phyloP scores from a whole-genome alignment of 2,797 vertebrate genomes.

The Scolopax rusticola region DNA sequence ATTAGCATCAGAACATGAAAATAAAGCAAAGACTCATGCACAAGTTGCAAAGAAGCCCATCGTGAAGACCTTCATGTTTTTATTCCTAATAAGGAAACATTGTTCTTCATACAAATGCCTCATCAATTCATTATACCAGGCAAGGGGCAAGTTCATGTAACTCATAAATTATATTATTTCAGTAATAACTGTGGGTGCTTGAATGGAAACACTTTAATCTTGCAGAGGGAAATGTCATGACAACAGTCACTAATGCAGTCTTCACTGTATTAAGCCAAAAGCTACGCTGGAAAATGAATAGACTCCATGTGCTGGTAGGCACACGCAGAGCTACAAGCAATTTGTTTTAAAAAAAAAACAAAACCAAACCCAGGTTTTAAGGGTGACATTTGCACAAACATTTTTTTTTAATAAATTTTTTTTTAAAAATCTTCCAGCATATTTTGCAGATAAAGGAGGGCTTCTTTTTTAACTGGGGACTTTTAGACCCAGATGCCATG shows the following conservation, averaged over 20 bases:
- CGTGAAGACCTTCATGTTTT: background rate
- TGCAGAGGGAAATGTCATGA: conserved; percentile 55
- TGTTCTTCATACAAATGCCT: conserved; percentile 28
- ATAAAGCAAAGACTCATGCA: background rate
- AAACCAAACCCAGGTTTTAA: background rate
- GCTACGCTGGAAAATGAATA: background rate
- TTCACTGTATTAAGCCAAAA: conserved; percentile 45
- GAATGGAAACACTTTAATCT: conserved; percentile 63
- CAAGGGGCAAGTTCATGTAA: conserved; percentile 38
- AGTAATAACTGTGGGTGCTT: conserved; percentile 52
- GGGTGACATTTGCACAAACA: background rate
- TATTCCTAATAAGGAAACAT: conserved; percentile 10
- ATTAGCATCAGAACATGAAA: background rate
- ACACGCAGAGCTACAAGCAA: background rate
- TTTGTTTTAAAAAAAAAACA: background rate
- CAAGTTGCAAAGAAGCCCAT: background rate
- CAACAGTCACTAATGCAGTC: conserved; percentile 48
- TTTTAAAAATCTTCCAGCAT: background rate
- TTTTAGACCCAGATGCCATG: background rate
- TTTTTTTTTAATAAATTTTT: background rate
- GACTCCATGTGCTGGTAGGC: background rate
- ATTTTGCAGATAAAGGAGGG: background rate
- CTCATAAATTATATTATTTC: conserved; percentile 49
- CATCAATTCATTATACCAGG: conserved; percentile 21
- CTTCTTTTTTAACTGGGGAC: fast-evolving